phyloP scores from a whole-genome alignment of 2,113 vertebrate genomes.

The Vulpes vulpes region DNA sequence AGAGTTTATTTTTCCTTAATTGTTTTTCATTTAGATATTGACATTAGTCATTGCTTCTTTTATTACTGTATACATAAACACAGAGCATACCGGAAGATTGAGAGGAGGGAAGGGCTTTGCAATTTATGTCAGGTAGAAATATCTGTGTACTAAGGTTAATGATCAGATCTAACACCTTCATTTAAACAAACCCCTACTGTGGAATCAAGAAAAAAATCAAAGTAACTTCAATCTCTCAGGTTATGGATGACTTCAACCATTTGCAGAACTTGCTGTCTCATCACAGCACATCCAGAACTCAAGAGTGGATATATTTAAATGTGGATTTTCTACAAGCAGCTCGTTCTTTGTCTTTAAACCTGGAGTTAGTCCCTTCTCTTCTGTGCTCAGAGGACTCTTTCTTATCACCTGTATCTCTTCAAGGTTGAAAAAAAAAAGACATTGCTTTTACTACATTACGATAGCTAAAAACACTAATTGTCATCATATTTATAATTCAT shows the following conservation, averaged over 20 bases:
- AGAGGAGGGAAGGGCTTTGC: constrained; percentile 20
- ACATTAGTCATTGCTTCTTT: constrained; percentile 27
- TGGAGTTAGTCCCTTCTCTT: background rate
- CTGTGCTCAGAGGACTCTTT: background rate
- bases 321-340: background rate
- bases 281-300: too few relatives aligned
- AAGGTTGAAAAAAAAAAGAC: background rate
- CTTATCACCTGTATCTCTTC: background rate
- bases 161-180: background rate
- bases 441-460: background rate
- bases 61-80: constrained; percentile 71
- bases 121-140: background rate
- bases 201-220: background rate
- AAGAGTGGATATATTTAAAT: background rate
- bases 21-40: constrained; percentile 58
- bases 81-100: background rate
- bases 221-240: background rate
- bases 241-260: background rate
- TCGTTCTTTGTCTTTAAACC: background rate
- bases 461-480: background rate
- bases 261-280: background rate
- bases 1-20: constrained; percentile 55
- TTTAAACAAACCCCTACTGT: background rate
- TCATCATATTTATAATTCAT: background rate
- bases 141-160: constrained; percentile 7